Conservation (phyloP, 1,140 invertebrate genomes). For the Panagrolaimus sp. region DNA sequence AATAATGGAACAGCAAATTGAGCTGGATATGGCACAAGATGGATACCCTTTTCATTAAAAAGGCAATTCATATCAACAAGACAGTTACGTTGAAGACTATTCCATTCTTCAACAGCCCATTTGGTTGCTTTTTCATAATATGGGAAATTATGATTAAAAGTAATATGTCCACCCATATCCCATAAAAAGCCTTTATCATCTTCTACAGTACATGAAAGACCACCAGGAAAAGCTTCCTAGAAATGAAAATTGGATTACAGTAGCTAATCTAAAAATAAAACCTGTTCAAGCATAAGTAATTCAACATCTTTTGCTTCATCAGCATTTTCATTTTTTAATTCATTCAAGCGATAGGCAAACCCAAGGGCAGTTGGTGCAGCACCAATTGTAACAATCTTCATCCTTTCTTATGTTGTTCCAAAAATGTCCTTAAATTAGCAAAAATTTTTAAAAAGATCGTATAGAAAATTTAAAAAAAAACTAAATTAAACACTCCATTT, state of each 20-base stretch:
- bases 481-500: no score
- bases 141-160: constrained; percentile 56
- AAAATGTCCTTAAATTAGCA: neutral
- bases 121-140: constrained; percentile 58
- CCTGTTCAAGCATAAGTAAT: constrained; percentile 37
- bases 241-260: no score
- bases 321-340: constrained; percentile 24
- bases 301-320: constrained; percentile 39
- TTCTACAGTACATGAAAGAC: constrained; percentile 51
- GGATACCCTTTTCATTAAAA: constrained; percentile 45
- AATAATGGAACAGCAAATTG: constrained; percentile 58
- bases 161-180: constrained; percentile 58
- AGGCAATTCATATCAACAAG: constrained; percentile 58
- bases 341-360: constrained; percentile 43
- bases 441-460: neutral
- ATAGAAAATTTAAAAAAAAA: neutral
- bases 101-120: constrained; percentile 58
- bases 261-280: neutral
- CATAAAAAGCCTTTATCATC: constrained; percentile 58
- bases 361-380: constrained; percentile 47
- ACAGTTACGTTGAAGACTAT: constrained; percentile 52
- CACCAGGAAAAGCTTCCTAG: constrained; percentile 37
- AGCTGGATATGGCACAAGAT: constrained; percentile 56
- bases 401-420: neutral
- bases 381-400: constrained; percentile 36